Evolutionary conservation across 2,888 invertebrate genomes (phyloP), one percentile per base, ranked within the genome.

Genomic region (Deilephila elpenor): DNA sequence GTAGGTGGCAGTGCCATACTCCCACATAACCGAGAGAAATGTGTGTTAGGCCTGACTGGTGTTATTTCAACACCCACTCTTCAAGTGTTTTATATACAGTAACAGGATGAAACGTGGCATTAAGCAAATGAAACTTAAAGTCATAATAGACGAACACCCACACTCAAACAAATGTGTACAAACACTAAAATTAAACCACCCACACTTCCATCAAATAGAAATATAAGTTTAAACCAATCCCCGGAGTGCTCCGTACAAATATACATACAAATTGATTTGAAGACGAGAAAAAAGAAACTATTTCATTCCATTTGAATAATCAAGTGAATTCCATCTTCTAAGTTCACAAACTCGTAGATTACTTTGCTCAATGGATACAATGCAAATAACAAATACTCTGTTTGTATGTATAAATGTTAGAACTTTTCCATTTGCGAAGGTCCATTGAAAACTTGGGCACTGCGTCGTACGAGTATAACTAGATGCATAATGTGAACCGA

Each of bases 361-460:
- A 67, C 67, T 67, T 67, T 17, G 44, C 67, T 67, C 67, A 25
- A 67, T 44, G 67, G 60, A 44, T 67, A 67, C 67, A 67, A 67
- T 67, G 67, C 67, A 67, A 67, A 67, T 67, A 67, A 14, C 44
- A 67, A 67, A 67, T 67, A 44, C 67, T 44, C 67, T 67, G 51
- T 67, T 67, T 67, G 67, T 67, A 67, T 67, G 67, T 67, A 67
- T 67, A 67, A 67, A 51, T 67, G 67, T 67, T 67, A 67, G 67
- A 67, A 67, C 51, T 67, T 67, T 67, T 67, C 67, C 51, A 67
- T 67, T 67, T 67, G 67, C 67, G 17, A 67, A 20, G 67, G 67
- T 44, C 44, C 67, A n/a, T 64, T 64, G 44, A 44, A 37, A 51
- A 67, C 67, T 67, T 67, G 51, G 67, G 44, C 25, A 51, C 60